These are phyloP conservation scores for Apodemus sylvaticus DNA, from an alignment of 2,113 vertebrate genomes.

Conservation along the genomic window DNA sequence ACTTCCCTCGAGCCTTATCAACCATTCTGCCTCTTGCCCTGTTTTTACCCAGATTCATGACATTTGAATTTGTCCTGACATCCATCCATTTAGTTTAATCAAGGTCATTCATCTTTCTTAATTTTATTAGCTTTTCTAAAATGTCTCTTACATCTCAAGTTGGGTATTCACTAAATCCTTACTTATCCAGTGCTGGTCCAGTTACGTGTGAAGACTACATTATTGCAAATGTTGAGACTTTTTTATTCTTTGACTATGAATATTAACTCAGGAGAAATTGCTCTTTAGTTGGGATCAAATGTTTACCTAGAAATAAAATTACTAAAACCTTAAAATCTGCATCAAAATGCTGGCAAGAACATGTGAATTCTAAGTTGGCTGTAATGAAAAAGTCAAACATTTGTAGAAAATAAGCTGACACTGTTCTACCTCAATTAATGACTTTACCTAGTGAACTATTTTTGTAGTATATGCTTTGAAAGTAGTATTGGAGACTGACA, in stretches of 20 bases:
- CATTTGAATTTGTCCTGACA: not conserved
- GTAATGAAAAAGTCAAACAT: not conserved
- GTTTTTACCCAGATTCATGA: not conserved
- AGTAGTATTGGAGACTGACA: not conserved
- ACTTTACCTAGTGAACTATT: constrained; percentile 11
- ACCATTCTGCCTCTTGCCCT: too few species aligned
- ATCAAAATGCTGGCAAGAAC: not conserved
- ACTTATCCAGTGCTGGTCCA: not conserved
- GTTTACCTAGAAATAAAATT: not conserved
- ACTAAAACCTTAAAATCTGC: not conserved
- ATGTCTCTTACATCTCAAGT: not conserved
- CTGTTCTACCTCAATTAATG: constrained; percentile 16
- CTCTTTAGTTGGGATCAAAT: not conserved
- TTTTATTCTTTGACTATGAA: not conserved
- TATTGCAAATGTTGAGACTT: not conserved
- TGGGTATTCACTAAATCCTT: not conserved
- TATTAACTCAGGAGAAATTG: not conserved
- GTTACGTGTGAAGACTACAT: not conserved
- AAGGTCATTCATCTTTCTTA: not conserved
- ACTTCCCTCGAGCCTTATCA: not conserved
- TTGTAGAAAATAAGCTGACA: not conserved
- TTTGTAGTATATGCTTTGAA: not conserved
- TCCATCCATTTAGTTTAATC: not conserved
- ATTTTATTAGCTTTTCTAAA: not conserved
- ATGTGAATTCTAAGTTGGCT: not conserved